Conservation (phyloP, 2,888 invertebrate genomes). For the Gastrophysa polygoni region DNA sequence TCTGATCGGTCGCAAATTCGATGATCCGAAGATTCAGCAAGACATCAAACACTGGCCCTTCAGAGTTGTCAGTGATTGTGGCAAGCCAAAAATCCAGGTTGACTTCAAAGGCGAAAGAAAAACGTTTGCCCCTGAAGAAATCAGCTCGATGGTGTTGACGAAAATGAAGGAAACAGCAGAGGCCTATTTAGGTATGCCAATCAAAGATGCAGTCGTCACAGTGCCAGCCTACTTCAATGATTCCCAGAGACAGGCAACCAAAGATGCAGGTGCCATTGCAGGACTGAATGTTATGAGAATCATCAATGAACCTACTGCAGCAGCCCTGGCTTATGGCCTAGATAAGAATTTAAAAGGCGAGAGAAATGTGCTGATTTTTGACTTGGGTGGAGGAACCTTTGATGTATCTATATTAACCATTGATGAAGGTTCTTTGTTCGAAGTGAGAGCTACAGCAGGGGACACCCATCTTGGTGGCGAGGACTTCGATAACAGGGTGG, state of each 20-base stretch:
- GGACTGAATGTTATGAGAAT: conserved; percentile 68
- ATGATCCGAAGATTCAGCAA: background rate
- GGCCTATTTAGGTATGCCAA: background rate
- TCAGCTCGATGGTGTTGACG: no score
- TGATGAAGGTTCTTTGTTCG: conserved; percentile 82
- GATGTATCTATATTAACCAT: conserved; percentile 85
- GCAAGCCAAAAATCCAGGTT: background rate
- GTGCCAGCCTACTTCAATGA: no score
- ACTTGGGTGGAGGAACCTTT: conserved; percentile 72
- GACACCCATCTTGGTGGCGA: conserved; percentile 85
- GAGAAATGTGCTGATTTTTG: conserved; percentile 67
- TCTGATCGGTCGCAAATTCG: background rate
- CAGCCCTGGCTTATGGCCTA: background rate
- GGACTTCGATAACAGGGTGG: conserved; percentile 66
- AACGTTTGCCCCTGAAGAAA: background rate
- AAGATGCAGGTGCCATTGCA: background rate
- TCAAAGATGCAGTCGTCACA: background rate
- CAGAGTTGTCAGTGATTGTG: background rate
- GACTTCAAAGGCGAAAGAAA: no score
- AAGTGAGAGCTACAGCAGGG: conserved; percentile 82
- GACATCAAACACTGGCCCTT: background rate
- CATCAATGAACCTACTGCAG: conserved; percentile 58
- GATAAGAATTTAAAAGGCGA: conserved; percentile 39
- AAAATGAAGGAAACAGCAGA: no score
- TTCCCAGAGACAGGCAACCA: no score